Base-by-base conservation (phyloP, 2,888 invertebrate species). In the Pollenia amentaria region DNA sequence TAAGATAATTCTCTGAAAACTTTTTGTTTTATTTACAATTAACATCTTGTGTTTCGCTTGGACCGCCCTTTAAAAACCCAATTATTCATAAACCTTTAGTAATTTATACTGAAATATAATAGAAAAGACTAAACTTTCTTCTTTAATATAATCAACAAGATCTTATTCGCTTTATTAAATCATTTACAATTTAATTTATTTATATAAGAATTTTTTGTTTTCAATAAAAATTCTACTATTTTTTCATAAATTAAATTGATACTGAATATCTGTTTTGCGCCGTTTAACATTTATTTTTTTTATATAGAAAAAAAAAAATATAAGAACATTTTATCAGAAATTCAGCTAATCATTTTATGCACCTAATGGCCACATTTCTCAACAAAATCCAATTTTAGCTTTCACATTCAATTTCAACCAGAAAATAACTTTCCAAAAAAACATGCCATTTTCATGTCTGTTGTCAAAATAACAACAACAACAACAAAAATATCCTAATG, bases 331-430 rank as follows among this genome's bases (percentile, higher is more conserved):
- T 55, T 62, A 65, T 53, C 51, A 62, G 29, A 79, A 64, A 16
- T 10, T 29, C 16, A 48, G 69, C 29, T 53, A 76, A 82, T 76
- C 38, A 70, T 55, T 76, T 70, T 18, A 64, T 38, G 44, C 62
- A 70, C 11, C 69, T 77, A 70, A 77, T 77, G 77, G 73, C 29
- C 78, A 75, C 55, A 76, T 70, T 80, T 55, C 29, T 29, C 21
- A 69, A 44, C 11, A 62, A 82, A 72, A 79, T 86, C 78, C 76
- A 79, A 76, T 83, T 86, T 72, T 55, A 18, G 51, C 55, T 75
- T 69, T 76, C 48, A 40, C 86, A 83, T 79, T 75, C 55, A 79
- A 75, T 79, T 57, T 38, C 72, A 72, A 57, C 12, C 75, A 77
- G 77, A 76, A 77, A 81, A 65, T 42, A 42, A 69, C 29, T 29